Base-by-base conservation (phyloP, 2,797 vertebrate genomes). In the Fratercula arctica region DNA sequence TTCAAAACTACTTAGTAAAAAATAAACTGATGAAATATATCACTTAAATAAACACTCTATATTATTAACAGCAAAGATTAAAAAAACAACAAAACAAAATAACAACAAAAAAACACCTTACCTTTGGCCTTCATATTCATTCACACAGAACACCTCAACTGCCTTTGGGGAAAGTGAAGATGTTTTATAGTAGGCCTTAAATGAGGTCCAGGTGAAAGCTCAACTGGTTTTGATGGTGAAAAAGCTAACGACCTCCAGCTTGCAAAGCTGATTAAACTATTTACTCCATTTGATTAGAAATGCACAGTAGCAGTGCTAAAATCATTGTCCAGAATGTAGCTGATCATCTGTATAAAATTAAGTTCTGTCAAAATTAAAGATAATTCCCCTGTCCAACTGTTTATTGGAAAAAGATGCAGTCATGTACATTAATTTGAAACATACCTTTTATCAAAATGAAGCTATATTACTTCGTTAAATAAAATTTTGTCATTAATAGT, bases 91-190 rank as follows among this genome's bases (percentile, higher is more conserved):
- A 28, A 16, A 2, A 20, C 1, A 13, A 37, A 8, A 17, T 18
- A 46, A 48, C 6, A 48, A 39, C 21, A 20, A 11, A 9, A 3
- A 45, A 43, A 45, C 33, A 9, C 13, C 19, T 4, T 8, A 12
- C 0, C 4, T 23, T 11, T 8, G 0, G 0, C 0, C 7, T 18
- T 7, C 1, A 3, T 0, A 6, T 0, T 0, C 0, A 25, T 0
- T 10, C 2, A 0, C 2, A 18, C 0, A 53, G 0, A 5, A 29
- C 3, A 66, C 0, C 12, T 0, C 59, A 39, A 5, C 5, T 0
- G 0, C 0, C 0, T 1, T 1, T 1, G 0, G 1, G 3, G 1
- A 14, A 8, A 20, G 13, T 16, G 20, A 75, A 26, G 20, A 14
- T 33, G 4, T 35, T 92, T 89, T 24, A 54, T 13, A 80, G 21